Evolutionary conservation across 2,113 vertebrate species (phyloP), one percentile per base, ranked within the genome.

Genomic region (Ibidorhyncha struthersii): DNA sequence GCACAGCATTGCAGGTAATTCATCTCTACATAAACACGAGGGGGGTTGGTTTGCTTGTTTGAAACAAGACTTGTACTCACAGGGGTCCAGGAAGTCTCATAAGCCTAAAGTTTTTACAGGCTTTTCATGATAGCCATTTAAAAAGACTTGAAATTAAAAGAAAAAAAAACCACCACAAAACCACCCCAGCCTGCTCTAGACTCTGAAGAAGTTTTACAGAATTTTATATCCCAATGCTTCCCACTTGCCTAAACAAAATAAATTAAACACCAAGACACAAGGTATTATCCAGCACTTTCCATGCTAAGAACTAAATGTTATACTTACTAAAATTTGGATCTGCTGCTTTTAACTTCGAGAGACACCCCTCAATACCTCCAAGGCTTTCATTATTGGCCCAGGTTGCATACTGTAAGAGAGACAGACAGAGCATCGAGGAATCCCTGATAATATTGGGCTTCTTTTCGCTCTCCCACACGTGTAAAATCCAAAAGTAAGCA

Each of bases 271-370:
- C 30, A 82, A 61, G 38, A 67, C 34, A 86, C 20, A 13, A 77
- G 10, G 29, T 56, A 89, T 30, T 36, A 58, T 4, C n/a, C 41
- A 71, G 5, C 4, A 59, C 18, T n/a, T 52, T 10, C 23, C 15
- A 71, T 36, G n/a, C 29, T 56, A 58, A 63, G 29, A 71, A 89
- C 69, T 70, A 79, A 76, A 55, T 45, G 16, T 10, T 10, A 25
- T 65, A 97, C 98, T 95, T 98, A 99, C 99, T 98, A 53, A 99
- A 99, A 94, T 98, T 79, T 3, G 99, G 99, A 87, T 99, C 99
- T 6, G 99, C 99, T 12, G 97, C 98, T 81, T 97, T 98, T 61
- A 99, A 86, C 59, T 98, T 98, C 11, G 98, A 95, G 0, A 99
- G 92, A 94, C 98, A 99, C 63, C 98, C 99, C 61, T 99, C 99